phyloP scores from a whole-genome alignment of 2,113 vertebrate genomes.

The Scalopus aquaticus region DNA sequence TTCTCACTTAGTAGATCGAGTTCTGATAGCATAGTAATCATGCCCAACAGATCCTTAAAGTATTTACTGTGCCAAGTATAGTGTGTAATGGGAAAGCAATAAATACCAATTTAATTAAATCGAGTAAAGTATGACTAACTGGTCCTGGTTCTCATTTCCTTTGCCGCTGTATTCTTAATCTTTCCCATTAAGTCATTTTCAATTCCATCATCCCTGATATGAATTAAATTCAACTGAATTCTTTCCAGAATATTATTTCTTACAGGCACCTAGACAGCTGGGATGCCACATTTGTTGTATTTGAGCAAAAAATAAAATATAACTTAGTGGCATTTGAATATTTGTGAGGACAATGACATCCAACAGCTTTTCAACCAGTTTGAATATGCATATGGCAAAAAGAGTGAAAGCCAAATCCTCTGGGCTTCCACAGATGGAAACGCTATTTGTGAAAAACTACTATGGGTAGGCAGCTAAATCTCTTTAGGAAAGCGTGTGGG shows the following conservation, averaged over 20 bases:
- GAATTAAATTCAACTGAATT: slow-evolving; percentile 9
- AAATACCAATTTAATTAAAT: slow-evolving; percentile 48
- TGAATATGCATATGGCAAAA: slow-evolving; percentile 12
- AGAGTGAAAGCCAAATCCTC: not conserved
- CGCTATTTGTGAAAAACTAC: not conserved
- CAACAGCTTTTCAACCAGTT: slow-evolving; percentile 42
- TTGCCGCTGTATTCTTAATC: not conserved
- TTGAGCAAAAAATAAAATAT: not conserved
- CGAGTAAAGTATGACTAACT: not conserved
- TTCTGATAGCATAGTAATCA: not conserved
- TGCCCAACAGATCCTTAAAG: not conserved
- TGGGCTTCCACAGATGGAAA: not conserved
- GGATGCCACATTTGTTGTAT: not conserved
- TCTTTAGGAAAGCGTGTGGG: no score
- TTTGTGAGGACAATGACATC: not conserved
- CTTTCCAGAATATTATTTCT: slow-evolving; percentile 20
- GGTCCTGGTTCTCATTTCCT: not conserved
- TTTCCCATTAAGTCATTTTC: not conserved
- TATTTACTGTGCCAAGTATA: not conserved
- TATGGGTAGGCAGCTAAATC: not conserved
- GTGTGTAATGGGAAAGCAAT: slow-evolving; percentile 3
- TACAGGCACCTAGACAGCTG: not conserved
- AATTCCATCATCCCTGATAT: not conserved
- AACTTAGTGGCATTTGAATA: not conserved
- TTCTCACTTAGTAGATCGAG: not conserved